A percentile compares a stretch with the other conserved stretches of the same genome.
phyloP scores from a whole-genome alignment of 1,140 invertebrate species.

The Neelides sp. region DNA sequence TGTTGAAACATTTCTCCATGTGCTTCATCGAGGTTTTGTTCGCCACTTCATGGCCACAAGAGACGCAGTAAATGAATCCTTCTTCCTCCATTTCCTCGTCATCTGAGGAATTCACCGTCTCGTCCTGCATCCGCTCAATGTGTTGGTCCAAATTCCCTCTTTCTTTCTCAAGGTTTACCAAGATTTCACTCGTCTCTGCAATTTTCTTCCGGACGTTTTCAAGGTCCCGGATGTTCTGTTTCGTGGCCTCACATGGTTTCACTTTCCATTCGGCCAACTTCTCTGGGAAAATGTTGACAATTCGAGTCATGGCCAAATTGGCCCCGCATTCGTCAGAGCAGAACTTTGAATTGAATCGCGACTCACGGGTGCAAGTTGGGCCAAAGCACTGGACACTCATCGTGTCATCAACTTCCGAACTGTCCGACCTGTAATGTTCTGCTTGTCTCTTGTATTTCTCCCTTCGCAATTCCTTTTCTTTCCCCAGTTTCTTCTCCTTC shows the following conservation, averaged over 20 bases:
- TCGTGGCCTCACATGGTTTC: conserved; percentile 75
- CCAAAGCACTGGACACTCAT: conserved; percentile 67
- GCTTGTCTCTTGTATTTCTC: neutral
- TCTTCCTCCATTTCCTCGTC: conserved; percentile 56
- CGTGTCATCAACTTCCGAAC: no score
- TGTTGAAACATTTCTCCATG: conserved; percentile 91
- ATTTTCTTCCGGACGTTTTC: conserved; percentile 66
- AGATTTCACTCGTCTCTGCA: no score
- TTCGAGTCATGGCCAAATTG: conserved; percentile 70
- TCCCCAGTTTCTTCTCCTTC: neutral
- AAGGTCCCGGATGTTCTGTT: conserved; percentile 65
- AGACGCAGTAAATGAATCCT: conserved; percentile 85
- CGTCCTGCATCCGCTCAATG: conserved; percentile 56
- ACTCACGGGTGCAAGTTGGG: conserved; percentile 65
- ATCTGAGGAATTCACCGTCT: conserved; percentile 48
- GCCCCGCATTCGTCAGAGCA: conserved; percentile 89
- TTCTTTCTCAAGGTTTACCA: no score
- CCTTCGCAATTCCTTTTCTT: neutral
- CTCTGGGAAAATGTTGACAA: conserved; percentile 64
- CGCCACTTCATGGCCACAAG: conserved; percentile 87
- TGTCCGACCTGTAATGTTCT: no score
- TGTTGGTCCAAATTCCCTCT: conserved; percentile 71
- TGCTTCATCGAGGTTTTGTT: conserved; percentile 77
- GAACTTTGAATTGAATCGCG: conserved; percentile 78
- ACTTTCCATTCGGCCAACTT: conserved; percentile 89